These are phyloP conservation scores for Aspidapion aeneum DNA, from an alignment of 2,888 invertebrate genomes.

Conservation along the genomic window DNA sequence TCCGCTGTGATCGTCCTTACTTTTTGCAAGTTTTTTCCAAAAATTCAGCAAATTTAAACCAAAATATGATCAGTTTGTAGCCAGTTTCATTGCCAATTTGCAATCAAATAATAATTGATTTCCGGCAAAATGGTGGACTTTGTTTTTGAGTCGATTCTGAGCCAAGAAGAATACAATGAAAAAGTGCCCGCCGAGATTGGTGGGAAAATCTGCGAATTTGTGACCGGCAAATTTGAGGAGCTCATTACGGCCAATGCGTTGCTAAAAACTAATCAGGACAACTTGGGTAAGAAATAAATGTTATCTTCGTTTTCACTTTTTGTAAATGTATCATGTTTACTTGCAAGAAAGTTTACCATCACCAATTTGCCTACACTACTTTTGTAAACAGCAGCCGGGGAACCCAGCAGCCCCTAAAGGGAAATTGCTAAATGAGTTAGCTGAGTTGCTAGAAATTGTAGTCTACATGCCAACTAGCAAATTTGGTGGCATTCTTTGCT, in stretches of 20 bases:
- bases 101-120: constrained; percentile 12
- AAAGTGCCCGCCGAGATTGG: constrained; percentile 53
- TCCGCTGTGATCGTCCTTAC: not conserved
- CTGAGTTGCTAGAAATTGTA: too few relatives aligned
- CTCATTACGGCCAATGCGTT: constrained; percentile 71
- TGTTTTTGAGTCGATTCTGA: constrained; percentile 47
- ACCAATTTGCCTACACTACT: too few relatives aligned
- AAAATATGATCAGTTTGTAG: not conserved
- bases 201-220: constrained; percentile 60
- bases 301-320: too few relatives aligned
- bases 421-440: too few relatives aligned
- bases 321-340: not conserved
- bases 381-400: too few relatives aligned
- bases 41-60: not conserved
- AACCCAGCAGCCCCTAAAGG: too few relatives aligned
- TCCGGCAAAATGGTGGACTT: constrained; percentile 37
- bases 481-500: too few relatives aligned
- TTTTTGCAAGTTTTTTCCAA: not conserved
- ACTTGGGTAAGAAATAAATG: constrained; percentile 60
- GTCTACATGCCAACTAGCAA: too few relatives aligned
- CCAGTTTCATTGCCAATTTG: constrained; percentile 2
- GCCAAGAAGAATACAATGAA: constrained; percentile 52
- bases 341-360: too few relatives aligned
- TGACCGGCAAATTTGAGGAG: constrained; percentile 64
- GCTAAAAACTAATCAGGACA: constrained; percentile 62